Conservation (phyloP, 2,113 vertebrate species). For the Ciconia stormi region DNA sequence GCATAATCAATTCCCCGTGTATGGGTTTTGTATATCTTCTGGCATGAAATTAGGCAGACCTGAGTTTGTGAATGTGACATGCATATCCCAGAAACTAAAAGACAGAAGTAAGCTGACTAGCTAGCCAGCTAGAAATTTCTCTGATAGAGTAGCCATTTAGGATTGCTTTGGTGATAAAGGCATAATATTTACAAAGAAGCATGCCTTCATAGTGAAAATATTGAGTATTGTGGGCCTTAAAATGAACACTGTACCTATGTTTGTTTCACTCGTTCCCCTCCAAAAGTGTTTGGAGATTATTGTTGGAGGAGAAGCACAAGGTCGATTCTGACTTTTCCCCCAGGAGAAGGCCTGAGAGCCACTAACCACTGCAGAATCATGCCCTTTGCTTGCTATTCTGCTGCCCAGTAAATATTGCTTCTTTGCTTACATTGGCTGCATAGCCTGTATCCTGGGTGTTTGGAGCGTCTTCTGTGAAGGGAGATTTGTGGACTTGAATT, state of each 20-base stretch:
- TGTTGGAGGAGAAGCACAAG: not conserved
- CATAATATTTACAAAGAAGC: not conserved
- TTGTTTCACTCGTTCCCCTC: not conserved
- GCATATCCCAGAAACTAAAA: not conserved
- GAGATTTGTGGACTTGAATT: not conserved
- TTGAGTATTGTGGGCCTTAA: not conserved
- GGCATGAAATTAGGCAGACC: not conserved
- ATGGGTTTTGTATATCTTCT: not conserved
- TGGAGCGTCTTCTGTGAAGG: not conserved
- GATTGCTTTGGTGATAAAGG: not conserved
- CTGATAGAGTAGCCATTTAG: not conserved
- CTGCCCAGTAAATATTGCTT: not conserved
- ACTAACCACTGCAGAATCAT: not conserved
- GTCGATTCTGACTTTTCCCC: fast-evolving
- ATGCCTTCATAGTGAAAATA: not conserved
- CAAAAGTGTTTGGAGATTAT: not conserved
- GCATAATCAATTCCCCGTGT: fast-evolving
- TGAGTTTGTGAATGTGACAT: not conserved
- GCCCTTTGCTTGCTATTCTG: not conserved
- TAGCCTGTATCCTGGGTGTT: not conserved
- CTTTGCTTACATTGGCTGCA: not conserved
- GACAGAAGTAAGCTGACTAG: not conserved
- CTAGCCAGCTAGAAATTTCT: not conserved
- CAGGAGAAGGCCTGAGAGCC: not conserved
- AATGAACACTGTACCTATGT: not conserved